Evolutionary conservation across 2,797 vertebrate species (phyloP), one percentile per base, ranked within the genome.

Genomic region (Poeciliopsis paucimaculata): DNA sequence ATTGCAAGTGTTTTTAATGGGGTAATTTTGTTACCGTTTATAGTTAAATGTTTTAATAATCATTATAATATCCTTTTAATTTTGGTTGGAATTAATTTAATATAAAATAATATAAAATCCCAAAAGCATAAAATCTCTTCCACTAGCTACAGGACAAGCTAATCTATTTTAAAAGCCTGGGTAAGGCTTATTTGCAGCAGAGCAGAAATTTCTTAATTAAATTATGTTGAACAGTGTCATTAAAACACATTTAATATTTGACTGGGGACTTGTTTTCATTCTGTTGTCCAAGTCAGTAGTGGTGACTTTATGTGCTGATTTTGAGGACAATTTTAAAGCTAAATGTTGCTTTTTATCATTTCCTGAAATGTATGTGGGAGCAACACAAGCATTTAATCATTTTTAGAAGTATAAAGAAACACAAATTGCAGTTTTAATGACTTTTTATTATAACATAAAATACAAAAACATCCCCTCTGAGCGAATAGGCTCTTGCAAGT

Each of bases 281-380:
- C 47, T 11, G 13, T 51, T 68, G 68, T 55, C n/a, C 36, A 39
- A 31, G 76, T 31, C 4, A 4, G 36, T 16, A 13, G 16, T 20
- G 12, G 31, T 20, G 15, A 26, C 18, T 60, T 41, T 28, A 16
- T 41, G 76, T 72, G 45, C 18, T 76, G 34, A 72, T 26, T 73
- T 41, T 73, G 34, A 77, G 34, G 34, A 55, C 41, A 77, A 8
- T 47, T 68, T 28, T 73, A 45, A 53, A 41, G 39, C 71, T 66
- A 36, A 28, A 12, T 8, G 41, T n/a, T 18, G n/a, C 77, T 49
- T n/a, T 26, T 45, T 2, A 66, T 62, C 3, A 8, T 23, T 66
- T 73, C 9, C 1, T 43, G 64, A 53, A 68, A 51, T 64, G 16
- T 26, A 49, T 45, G 13, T 81, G 28, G 16, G 20, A 43, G 75